phyloP scores from a whole-genome alignment of 2,888 invertebrate genomes.

The Philaethria dido region DNA sequence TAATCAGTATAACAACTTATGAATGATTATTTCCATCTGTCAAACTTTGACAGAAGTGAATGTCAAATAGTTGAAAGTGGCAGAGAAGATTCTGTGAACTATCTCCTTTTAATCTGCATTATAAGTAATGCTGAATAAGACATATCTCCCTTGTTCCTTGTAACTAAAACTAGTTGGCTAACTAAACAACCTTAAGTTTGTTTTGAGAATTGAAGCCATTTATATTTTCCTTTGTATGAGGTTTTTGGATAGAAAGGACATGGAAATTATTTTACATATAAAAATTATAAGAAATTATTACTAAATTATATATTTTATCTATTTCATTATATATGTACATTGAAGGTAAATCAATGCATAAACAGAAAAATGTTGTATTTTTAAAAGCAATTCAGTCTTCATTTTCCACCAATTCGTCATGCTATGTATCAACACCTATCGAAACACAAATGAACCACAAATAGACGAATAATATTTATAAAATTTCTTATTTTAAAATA shows the following conservation, averaged over 20 bases:
- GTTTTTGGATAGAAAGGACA: neutral
- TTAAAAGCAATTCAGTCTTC: too few species aligned
- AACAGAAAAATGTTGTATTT: too few species aligned
- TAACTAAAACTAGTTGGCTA: slow-evolving; percentile 4
- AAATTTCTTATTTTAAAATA: too few species aligned
- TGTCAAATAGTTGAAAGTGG: neutral
- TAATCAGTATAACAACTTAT: neutral
- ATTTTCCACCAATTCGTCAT: too few species aligned
- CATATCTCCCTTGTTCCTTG: neutral
- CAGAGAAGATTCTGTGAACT: neutral
- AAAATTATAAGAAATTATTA: too few species aligned
- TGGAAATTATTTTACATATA: too few species aligned
- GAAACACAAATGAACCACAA: too few species aligned
- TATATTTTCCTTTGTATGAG: neutral
- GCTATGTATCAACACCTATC: too few species aligned
- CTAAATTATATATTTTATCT: too few species aligned
- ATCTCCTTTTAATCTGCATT: neutral
- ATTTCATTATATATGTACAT: too few species aligned
- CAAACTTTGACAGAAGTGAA: neutral
- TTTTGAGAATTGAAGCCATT: neutral
- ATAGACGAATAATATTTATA: too few species aligned
- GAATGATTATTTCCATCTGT: neutral
- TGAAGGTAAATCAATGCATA: too few species aligned
- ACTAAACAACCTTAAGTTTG: slow-evolving; percentile 1
- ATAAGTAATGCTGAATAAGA: slow-evolving; percentile 1